A percentile compares a stretch with the other conserved stretches of the same genome.
phyloP scores from a whole-genome alignment of 2,888 invertebrate species.

The Eilema caniola region DNA sequence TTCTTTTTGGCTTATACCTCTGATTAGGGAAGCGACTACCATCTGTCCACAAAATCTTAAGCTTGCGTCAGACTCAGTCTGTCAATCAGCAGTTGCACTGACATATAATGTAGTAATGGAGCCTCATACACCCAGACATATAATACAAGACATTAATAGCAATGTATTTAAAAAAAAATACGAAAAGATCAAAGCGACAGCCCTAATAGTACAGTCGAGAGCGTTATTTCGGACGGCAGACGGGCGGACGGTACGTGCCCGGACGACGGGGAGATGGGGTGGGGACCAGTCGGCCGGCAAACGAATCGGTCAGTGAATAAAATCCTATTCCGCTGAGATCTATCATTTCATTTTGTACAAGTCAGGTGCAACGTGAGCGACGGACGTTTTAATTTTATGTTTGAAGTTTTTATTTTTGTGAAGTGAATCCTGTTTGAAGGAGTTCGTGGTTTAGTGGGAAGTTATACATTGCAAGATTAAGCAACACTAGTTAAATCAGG shows the following conservation, averaged over 20 bases:
- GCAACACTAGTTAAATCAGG: too few species aligned
- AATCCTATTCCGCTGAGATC: constrained; percentile 47
- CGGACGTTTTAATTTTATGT: constrained; percentile 7
- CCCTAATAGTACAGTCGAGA: constrained; percentile 13
- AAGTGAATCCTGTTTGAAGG: neutral
- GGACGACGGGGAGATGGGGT: constrained; percentile 19
- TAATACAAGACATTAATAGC: too few species aligned
- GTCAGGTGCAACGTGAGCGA: constrained; percentile 26
- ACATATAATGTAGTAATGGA: too few species aligned
- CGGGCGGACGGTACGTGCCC: constrained; percentile 25
- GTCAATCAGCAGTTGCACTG: too few species aligned
- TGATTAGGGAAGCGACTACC: too few species aligned
- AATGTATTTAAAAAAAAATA: too few species aligned
- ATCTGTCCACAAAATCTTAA: too few species aligned
- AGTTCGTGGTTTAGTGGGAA: too few species aligned
- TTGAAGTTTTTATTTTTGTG: neutral
- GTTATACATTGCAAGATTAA: neutral
- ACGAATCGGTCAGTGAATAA: constrained; percentile 56
- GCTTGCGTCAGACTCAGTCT: too few species aligned
- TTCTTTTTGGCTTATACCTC: too few species aligned
- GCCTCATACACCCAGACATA: too few species aligned
- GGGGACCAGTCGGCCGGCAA: constrained; percentile 40
- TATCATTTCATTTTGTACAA: constrained; percentile 44
- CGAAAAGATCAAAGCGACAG: too few species aligned
- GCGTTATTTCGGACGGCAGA: constrained; percentile 28